Evolutionary conservation across 2,888 invertebrate species (phyloP).

Genomic region (Aphodius sticticus): DNA sequence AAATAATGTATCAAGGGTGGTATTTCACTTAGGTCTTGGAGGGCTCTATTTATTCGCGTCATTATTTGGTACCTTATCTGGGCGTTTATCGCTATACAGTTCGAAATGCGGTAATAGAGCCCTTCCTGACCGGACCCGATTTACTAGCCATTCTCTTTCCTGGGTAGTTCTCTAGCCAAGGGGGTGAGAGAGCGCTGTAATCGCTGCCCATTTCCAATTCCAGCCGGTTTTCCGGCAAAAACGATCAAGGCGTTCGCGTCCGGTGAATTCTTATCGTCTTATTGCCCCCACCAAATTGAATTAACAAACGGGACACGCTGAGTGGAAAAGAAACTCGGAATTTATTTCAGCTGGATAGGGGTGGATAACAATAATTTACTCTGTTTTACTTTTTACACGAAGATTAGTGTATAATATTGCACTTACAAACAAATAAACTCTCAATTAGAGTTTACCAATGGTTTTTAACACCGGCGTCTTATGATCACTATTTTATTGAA

Average conservation of each 20-base stretch:
- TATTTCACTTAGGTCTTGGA: background rate
- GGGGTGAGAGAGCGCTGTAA: constrained; percentile 47
- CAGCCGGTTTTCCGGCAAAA: constrained; percentile 57
- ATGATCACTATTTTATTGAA: too few species aligned
- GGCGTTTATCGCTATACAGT: constrained; percentile 10
- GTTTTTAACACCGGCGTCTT: too few species aligned
- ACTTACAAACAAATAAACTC: too few species aligned
- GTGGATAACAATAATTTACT: too few species aligned
- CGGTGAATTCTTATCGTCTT: constrained; percentile 43
- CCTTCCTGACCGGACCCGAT: constrained; percentile 22
- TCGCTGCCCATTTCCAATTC: constrained; percentile 57
- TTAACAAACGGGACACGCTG: background rate
- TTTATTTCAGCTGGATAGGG: too few species aligned
- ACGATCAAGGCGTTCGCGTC: constrained; percentile 51
- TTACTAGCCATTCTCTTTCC: constrained; percentile 13
- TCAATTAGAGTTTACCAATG: too few species aligned
- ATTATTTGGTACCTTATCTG: constrained; percentile 19
- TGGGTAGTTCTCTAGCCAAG: background rate
- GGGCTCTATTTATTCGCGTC: constrained; percentile 17
- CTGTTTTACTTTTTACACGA: too few species aligned
- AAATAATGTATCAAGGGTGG: background rate
- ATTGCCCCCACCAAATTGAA: constrained; percentile 16
- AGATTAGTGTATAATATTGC: too few species aligned
- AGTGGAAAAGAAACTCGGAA: background rate
- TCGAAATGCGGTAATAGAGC: constrained; percentile 22